A percentile compares a stretch with the other conserved stretches of the same genome.
These are phyloP conservation scores for Palythoa grandiflora DNA, from an alignment of 92 coral and sea anemone species.

Conservation along the genomic window DNA sequence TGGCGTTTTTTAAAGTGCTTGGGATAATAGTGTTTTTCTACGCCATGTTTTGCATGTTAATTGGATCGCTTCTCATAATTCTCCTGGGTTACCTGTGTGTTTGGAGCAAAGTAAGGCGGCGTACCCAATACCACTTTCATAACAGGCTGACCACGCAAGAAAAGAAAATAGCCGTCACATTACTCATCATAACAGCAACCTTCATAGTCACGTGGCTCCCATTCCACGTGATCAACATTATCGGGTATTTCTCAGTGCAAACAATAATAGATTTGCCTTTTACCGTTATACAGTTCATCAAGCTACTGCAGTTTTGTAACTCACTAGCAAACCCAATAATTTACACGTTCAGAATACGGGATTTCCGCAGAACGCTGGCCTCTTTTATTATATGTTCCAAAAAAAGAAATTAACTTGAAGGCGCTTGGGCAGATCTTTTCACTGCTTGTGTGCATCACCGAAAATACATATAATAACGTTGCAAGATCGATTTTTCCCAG, in stretches of 20 bases:
- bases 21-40: slow-evolving; percentile 59
- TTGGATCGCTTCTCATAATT: slow-evolving; percentile 67
- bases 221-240: slow-evolving; percentile 79
- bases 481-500: too few species aligned
- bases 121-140: slow-evolving; percentile 64
- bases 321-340: slow-evolving; percentile 80
- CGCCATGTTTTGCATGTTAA: slow-evolving; percentile 68
- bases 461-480: too few species aligned
- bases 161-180: slow-evolving; percentile 78
- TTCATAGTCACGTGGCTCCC: slow-evolving; percentile 87
- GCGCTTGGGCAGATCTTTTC: too few species aligned
- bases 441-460: too few species aligned
- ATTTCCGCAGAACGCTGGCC: slow-evolving; percentile 74
- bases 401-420: too few species aligned
- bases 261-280: slow-evolving; percentile 56
- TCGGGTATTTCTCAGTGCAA: slow-evolving; percentile 64
- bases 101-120: slow-evolving; percentile 80
- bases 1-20: slow-evolving; percentile 53
- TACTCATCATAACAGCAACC: slow-evolving; percentile 74
- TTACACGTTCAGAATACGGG: slow-evolving; percentile 85
- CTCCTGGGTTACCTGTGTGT: slow-evolving; percentile 69
- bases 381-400: slow-evolving; percentile 51
- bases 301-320: slow-evolving; percentile 85
- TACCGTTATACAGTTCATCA: slow-evolving; percentile 70
- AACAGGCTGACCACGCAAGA: slow-evolving; percentile 76